Evolutionary conservation across 2,888 invertebrate species (phyloP).

Genomic region (Drosophila kuntzei): DNA sequence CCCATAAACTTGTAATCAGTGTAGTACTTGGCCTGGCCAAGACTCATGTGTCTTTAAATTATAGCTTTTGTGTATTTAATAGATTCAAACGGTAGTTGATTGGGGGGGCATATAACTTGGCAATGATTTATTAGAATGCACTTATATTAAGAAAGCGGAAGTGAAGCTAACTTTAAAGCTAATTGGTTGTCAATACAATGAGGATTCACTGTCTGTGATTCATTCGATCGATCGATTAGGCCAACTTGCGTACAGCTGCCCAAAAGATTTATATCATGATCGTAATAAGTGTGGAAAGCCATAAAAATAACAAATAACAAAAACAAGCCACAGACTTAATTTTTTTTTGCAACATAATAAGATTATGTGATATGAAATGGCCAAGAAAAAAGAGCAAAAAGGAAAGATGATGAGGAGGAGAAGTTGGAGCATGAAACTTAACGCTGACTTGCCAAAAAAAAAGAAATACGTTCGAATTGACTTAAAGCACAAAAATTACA

Average conservation of each 20-base stretch:
- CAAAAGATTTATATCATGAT: slow-evolving; percentile 42
- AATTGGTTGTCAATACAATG: slow-evolving; percentile 1
- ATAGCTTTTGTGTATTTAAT: slow-evolving; percentile 52
- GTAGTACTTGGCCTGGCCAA: neutral
- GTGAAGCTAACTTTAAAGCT: neutral
- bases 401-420: slow-evolving; percentile 22
- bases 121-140: slow-evolving; percentile 30
- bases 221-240: slow-evolving; percentile 8
- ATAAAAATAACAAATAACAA: slow-evolving; percentile 51
- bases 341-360: slow-evolving; percentile 68
- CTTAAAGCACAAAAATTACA: slow-evolving; percentile 81
- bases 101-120: slow-evolving; percentile 7
- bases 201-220: neutral
- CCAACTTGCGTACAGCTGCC: slow-evolving; percentile 59
- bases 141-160: slow-evolving; percentile 28
- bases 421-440: slow-evolving; percentile 45
- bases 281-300: slow-evolving; percentile 65
- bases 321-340: slow-evolving; percentile 18
- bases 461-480: slow-evolving; percentile 53
- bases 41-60: slow-evolving; percentile 44
- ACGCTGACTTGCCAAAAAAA: slow-evolving; percentile 47
- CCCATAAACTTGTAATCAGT: slow-evolving; percentile 42
- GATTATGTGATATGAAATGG: slow-evolving; percentile 57
- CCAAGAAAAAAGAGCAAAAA: neutral
- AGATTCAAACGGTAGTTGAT: slow-evolving; percentile 70